Conservation (phyloP, 2,888 invertebrate genomes). For the Leptinotarsa peninsularis region DNA sequence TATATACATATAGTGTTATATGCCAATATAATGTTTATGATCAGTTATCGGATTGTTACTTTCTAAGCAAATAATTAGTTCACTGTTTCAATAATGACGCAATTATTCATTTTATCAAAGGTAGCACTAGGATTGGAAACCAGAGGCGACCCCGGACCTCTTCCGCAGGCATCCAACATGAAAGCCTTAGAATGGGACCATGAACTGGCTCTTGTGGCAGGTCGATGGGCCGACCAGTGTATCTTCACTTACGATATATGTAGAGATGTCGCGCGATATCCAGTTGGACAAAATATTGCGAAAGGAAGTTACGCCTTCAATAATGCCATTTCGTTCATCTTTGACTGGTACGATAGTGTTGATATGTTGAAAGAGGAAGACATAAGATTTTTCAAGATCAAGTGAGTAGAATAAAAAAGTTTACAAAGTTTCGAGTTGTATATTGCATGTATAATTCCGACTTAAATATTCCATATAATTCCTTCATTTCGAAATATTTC, state of each 20-base stretch:
- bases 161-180: slow-evolving; percentile 64
- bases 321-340: slow-evolving; percentile 55
- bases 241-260: slow-evolving; percentile 62
- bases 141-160: slow-evolving; percentile 63
- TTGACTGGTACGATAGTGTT: slow-evolving; percentile 64
- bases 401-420: slow-evolving; percentile 44
- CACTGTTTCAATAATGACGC: too few relatives aligned
- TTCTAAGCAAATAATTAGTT: too few relatives aligned
- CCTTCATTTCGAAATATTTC: too few relatives aligned
- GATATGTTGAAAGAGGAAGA: slow-evolving; percentile 50
- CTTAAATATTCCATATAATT: too few relatives aligned
- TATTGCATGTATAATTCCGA: too few relatives aligned
- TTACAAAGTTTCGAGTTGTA: too few relatives aligned
- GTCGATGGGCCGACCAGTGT: slow-evolving; percentile 67
- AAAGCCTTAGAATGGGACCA: slow-evolving; percentile 63
- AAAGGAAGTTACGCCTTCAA: slow-evolving; percentile 58
- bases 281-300: slow-evolving; percentile 66
- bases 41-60: too few relatives aligned
- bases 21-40: too few relatives aligned
- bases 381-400: slow-evolving; percentile 47
- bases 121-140: slow-evolving; percentile 62
- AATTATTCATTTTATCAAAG: background rate
- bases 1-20: too few relatives aligned
- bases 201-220: slow-evolving; percentile 64
- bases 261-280: slow-evolving; percentile 62